Evolutionary conservation across 2,888 invertebrate species (phyloP).

Genomic region (Sisyra terminalis): DNA sequence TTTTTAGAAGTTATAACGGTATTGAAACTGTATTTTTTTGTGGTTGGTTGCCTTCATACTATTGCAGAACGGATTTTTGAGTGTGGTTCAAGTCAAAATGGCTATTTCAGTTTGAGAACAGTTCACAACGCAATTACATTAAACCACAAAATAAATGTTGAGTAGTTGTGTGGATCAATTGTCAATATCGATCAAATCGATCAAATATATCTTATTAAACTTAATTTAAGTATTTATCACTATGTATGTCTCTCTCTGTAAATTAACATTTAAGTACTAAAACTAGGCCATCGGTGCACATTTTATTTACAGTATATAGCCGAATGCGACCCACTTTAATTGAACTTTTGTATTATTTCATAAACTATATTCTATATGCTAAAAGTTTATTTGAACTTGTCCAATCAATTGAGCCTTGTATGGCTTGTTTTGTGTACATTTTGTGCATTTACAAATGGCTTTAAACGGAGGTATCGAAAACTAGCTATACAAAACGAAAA

Average conservation of each 20-base stretch:
- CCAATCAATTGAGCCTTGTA: not conserved
- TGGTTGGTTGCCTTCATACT: constrained; percentile 59
- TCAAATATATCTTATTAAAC: not conserved
- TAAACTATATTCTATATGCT: not conserved
- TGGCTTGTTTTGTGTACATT: too few relatives aligned
- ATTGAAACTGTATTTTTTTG: constrained; percentile 30
- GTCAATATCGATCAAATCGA: not conserved
- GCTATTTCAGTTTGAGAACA: constrained; percentile 62
- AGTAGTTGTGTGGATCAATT: too few relatives aligned
- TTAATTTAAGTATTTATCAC: constrained; percentile 1
- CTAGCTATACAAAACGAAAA: constrained; percentile 2
- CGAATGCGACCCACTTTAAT: too few relatives aligned
- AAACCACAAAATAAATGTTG: constrained; percentile 6
- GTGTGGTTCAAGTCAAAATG: constrained; percentile 35
- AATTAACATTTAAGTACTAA: not conserved
- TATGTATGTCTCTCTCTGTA: not conserved
- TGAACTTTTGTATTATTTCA: too few relatives aligned
- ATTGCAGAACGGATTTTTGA: constrained; percentile 56
- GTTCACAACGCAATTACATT: constrained; percentile 23
- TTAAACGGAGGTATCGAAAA: too few relatives aligned
- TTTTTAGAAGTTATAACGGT: constrained; percentile 12
- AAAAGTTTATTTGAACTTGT: not conserved
- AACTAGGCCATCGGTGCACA: too few relatives aligned
- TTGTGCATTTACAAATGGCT: too few relatives aligned
- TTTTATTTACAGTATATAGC: too few relatives aligned